Evolutionary conservation across 2,797 vertebrate species (phyloP).

Genomic region (Gephyroberyx darwinii): DNA sequence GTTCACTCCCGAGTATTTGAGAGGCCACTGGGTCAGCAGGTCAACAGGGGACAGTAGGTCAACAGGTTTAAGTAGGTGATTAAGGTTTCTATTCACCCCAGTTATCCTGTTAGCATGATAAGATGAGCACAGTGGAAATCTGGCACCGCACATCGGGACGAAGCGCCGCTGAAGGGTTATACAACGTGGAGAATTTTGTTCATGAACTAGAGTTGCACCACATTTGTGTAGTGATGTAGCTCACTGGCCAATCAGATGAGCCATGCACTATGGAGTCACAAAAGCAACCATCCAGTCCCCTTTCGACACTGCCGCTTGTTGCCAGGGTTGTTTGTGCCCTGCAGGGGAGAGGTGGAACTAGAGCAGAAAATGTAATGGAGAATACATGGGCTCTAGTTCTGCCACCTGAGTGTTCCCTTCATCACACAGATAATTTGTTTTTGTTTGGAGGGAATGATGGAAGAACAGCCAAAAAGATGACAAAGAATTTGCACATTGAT

Average conservation of each 20-base stretch:
- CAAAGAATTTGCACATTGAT: slow-evolving; percentile 8
- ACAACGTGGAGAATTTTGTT: slow-evolving; percentile 32
- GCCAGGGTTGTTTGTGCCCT: slow-evolving; percentile 67
- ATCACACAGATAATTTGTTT: background rate
- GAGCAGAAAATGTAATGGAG: slow-evolving; percentile 69
- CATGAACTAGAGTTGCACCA: slow-evolving; percentile 3
- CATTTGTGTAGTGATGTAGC: slow-evolving; percentile 19
- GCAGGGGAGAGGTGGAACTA: slow-evolving; percentile 61
- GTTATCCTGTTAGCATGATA: slow-evolving; percentile 7
- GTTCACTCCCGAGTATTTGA: background rate
- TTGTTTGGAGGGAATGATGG: background rate
- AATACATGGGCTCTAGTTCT: slow-evolving; percentile 31
- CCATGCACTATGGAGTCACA: slow-evolving; percentile 46
- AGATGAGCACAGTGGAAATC: slow-evolving; percentile 24
- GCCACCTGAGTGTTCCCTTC: slow-evolving; percentile 44
- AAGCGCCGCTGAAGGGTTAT: slow-evolving; percentile 13
- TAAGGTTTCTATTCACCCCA: background rate
- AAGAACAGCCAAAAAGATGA: slow-evolving; percentile 1
- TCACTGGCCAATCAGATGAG: slow-evolving; percentile 59
- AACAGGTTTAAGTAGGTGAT: slow-evolving; percentile 1
- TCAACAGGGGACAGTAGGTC: background rate
- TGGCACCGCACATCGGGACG: slow-evolving; percentile 7
- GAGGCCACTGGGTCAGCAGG: background rate
- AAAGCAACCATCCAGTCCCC: slow-evolving; percentile 63
- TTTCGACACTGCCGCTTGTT: slow-evolving; percentile 62